phyloP scores from a whole-genome alignment of 2,888 invertebrate species.

The Ditylenchus weischeri region DNA sequence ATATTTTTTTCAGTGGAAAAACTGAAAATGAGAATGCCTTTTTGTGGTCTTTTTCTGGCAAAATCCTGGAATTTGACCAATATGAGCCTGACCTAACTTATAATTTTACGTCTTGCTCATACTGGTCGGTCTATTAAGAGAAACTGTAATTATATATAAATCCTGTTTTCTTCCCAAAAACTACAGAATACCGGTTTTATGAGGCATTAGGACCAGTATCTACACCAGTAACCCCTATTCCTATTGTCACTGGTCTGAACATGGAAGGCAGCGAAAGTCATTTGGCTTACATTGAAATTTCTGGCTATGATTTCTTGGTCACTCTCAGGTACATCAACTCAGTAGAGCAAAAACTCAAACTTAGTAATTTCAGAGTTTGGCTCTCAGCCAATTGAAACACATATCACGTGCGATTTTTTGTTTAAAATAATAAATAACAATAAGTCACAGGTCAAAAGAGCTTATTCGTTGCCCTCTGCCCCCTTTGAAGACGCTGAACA shows the following conservation, averaged over 20 bases:
- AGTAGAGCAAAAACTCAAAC: too few relatives aligned
- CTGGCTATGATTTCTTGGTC: constrained; percentile 95
- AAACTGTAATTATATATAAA: too few relatives aligned
- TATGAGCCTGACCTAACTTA: too few relatives aligned
- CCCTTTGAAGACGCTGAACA: constrained; percentile 6
- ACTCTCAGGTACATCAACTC: constrained; percentile 83
- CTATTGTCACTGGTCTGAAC: constrained; percentile 18
- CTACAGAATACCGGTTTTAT: constrained; percentile 97
- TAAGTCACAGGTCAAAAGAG: background rate
- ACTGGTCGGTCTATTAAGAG: too few relatives aligned
- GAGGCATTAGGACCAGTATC: constrained; percentile 84
- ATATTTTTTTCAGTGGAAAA: too few relatives aligned
- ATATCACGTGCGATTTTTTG: constrained; percentile 42
- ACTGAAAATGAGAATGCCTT: too few relatives aligned
- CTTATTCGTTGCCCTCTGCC: constrained; percentile 7
- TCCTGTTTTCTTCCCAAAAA: constrained; percentile 87
- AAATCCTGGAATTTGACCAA: too few relatives aligned
- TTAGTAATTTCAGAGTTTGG: too few relatives aligned
- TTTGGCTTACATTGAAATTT: constrained; percentile 84
- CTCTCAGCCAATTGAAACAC: constrained; percentile 92
- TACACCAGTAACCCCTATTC: background rate
- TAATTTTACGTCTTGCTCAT: too few relatives aligned
- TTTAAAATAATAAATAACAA: too few relatives aligned
- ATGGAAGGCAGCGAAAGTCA: constrained; percentile 15
- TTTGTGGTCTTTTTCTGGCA: too few relatives aligned